Base-by-base conservation (phyloP, 2,113 vertebrate genomes). In the Sinosuthora webbiana region DNA sequence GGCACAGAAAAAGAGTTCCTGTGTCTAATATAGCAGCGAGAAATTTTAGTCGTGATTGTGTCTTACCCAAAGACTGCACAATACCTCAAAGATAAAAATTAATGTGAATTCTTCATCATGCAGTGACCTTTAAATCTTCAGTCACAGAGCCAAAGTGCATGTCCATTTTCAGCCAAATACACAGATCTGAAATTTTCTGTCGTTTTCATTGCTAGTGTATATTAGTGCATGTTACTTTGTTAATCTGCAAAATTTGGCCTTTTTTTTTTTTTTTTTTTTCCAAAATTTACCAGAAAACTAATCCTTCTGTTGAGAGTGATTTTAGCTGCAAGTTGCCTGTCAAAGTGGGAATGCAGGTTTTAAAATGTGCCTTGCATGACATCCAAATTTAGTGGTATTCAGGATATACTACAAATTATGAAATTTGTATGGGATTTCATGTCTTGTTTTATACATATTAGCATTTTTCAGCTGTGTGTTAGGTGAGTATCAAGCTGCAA, bases 1-100 rank as follows among this genome's bases (percentile, higher is more conserved):
- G 94, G 82, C 93, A 91, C 59, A 62, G 67, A 52, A 90, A 69
- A 80, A 63, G 64, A 37, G 94, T 85, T 79, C 87, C 50, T 47
- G 30, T 44, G 31, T 89, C 71, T 79, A 70, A 83, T 85, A 76
- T 69, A 94, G 83, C 62, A 87, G 57, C 50, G 78, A 91, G 62
- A 93, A 90, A 65, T 73, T 88, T 83, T 59, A 56, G 90, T 93
- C 84, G 7, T 95, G 92, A 88, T 91, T 80, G 39, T 90, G n/a
- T 80, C 82, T 77, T 76, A 47, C 30, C 52, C 75, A 41, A 70
- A 90, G 68, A 47, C 55, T 88, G 67, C 55, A 83, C 81, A 83
- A 27, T 42, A 18, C 30, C 77, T 84, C 49, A 73, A 64, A 76
- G 18, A 65, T 47, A 85, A 82, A 37, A 85, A 84, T 57, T 79